A percentile compares a stretch with the other conserved stretches of the same genome.
phyloP scores from a whole-genome alignment of 1,140 invertebrate genomes.

The Scaptomyza pallida region DNA sequence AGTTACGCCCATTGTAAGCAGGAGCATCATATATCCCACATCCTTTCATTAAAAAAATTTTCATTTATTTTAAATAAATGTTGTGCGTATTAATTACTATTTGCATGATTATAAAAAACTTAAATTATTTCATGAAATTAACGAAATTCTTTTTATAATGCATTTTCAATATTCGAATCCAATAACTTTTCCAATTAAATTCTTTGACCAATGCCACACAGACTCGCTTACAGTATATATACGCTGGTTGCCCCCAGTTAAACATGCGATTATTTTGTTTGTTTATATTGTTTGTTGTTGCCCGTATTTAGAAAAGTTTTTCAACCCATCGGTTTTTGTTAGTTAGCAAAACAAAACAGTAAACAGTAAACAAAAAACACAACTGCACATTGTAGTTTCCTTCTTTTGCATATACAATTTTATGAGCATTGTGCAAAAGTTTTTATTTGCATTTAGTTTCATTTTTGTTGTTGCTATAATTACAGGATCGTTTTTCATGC shows the following conservation, averaged over 20 bases:
- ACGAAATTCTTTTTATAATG: not conserved
- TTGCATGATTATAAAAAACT: too few species aligned
- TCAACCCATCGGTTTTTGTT: conserved; percentile 6
- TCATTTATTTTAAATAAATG: too few species aligned
- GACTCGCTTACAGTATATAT: not conserved
- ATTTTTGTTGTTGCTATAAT: conserved; percentile 13
- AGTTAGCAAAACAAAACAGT: conserved; percentile 10
- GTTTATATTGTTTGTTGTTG: conserved; percentile 5
- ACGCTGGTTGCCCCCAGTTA: not conserved
- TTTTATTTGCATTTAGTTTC: conserved; percentile 13
- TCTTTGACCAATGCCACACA: not conserved
- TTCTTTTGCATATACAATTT: not conserved
- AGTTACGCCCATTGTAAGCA: too few species aligned
- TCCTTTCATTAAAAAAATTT: too few species aligned
- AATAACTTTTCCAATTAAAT: conserved; percentile 5
- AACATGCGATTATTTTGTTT: conserved; percentile 1
- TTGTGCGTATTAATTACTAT: too few species aligned
- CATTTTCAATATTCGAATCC: not conserved
- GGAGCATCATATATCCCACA: too few species aligned
- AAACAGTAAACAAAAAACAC: not conserved
- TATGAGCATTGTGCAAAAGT: conserved; percentile 1
- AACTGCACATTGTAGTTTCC: conserved; percentile 8
- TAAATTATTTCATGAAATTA: too few species aligned
- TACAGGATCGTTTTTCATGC: conserved; percentile 30
- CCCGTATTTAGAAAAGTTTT: conserved; percentile 15